These are phyloP conservation scores for Rhineura floridana DNA, from an alignment of 2,113 vertebrate genomes.

Conservation along the genomic window DNA sequence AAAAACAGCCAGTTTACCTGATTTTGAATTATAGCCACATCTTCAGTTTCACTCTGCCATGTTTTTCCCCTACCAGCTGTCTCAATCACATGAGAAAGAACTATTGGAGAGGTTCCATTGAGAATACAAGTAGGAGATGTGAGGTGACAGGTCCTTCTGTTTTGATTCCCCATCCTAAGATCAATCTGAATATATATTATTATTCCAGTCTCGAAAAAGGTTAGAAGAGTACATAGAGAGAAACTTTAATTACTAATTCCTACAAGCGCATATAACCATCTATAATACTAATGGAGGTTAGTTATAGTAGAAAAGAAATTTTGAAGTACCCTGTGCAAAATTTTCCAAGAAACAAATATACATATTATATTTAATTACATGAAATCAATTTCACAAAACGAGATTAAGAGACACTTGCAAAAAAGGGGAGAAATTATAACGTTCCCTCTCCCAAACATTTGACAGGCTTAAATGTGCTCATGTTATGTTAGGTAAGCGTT, in stretches of 20 bases:
- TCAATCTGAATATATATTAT: not conserved
- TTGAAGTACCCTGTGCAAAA: not conserved
- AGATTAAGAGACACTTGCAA: not conserved
- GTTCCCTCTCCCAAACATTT: not conserved
- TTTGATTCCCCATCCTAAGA: not conserved
- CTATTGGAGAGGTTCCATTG: not conserved
- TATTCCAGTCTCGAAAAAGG: not conserved
- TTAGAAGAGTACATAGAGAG: not conserved
- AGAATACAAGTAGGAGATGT: not conserved
- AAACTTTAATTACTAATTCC: slow-evolving; percentile 6
- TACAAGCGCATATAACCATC: slow-evolving; percentile 31
- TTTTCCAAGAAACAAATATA: slow-evolving; percentile 27
- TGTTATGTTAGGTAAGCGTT: not conserved
- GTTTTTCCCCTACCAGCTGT: not conserved
- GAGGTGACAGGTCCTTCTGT: not conserved
- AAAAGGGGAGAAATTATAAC: not conserved
- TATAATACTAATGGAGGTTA: slow-evolving; percentile 25
- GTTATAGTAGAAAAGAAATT: not conserved
- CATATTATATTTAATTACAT: slow-evolving; percentile 10
- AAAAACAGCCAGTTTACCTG: slow-evolving; percentile 1
- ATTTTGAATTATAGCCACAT: slow-evolving; percentile 35
- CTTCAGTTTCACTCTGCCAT: not conserved
- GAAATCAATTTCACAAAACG: not conserved
- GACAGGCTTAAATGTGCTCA: not conserved
- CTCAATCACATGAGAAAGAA: not conserved